Conservation (phyloP, 2,888 invertebrate species). For the Tyria jacobaeae region DNA sequence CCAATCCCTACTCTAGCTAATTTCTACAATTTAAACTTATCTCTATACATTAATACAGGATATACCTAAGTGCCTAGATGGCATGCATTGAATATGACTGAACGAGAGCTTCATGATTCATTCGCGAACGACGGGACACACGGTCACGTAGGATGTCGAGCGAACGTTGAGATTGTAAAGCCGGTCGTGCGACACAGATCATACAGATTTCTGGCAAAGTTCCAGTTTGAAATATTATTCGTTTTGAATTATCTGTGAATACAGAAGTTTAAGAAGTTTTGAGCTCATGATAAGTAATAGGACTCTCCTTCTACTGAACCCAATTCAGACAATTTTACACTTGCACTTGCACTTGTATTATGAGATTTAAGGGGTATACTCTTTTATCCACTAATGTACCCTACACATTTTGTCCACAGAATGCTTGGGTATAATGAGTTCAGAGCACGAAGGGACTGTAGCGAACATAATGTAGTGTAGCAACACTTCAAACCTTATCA, state of each 20-base stretch:
- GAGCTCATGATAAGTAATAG: constrained; percentile 3
- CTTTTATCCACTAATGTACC: no score
- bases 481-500: no score
- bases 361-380: no score
- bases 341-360: background rate
- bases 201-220: constrained; percentile 48
- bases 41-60: constrained; percentile 29
- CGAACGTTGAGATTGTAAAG: constrained; percentile 54
- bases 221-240: constrained; percentile 52
- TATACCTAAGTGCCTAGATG: constrained; percentile 40
- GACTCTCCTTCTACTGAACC: background rate
- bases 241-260: constrained; percentile 49
- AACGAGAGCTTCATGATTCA: constrained; percentile 39
- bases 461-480: no score
- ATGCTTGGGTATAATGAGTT: no score
- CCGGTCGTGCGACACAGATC: constrained; percentile 62
- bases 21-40: constrained; percentile 25
- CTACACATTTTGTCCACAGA: no score
- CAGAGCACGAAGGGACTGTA: no score
- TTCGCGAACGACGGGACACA: constrained; percentile 52
- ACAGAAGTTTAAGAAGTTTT: constrained; percentile 6
- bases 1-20: background rate
- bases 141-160: constrained; percentile 58
- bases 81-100: constrained; percentile 52
- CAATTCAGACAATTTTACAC: background rate